These are phyloP conservation scores for Zaprionus capensis DNA, from an alignment of 1,140 invertebrate species.

Conservation along the genomic window DNA sequence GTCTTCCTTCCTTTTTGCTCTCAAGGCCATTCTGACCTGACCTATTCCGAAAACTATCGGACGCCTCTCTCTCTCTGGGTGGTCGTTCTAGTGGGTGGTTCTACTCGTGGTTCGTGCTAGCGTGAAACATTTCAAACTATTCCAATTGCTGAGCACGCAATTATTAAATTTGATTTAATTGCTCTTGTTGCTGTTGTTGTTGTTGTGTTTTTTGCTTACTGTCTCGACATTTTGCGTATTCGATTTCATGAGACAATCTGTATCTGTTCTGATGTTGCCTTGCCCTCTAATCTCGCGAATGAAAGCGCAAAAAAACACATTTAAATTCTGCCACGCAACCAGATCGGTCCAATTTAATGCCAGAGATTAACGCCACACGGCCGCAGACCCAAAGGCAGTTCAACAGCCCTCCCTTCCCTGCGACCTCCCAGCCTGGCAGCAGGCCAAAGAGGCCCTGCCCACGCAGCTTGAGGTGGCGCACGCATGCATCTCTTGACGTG, in stretches of 20 bases:
- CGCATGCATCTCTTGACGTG: slow-evolving; percentile 23
- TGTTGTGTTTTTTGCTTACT: not conserved
- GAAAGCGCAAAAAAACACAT: slow-evolving; percentile 12
- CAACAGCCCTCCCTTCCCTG: not conserved
- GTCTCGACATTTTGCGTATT: not conserved
- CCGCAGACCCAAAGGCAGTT: slow-evolving; percentile 16
- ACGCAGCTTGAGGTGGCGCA: slow-evolving; percentile 39
- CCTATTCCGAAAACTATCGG: not conserved
- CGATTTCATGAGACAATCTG: not conserved
- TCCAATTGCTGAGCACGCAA: not conserved
- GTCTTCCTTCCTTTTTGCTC: not conserved
- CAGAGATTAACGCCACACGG: slow-evolving; percentile 40
- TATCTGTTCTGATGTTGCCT: slow-evolving; percentile 9
- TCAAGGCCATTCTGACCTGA: not conserved
- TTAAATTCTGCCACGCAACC: slow-evolving; percentile 43
- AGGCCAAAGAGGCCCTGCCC: slow-evolving; percentile 42
- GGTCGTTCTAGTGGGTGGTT: not conserved
- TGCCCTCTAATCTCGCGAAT: slow-evolving; percentile 28
- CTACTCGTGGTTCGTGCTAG: not conserved
- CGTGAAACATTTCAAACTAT: not conserved
- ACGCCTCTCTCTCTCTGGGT: not conserved
- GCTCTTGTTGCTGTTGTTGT: not conserved
- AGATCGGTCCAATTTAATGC: slow-evolving; percentile 49
- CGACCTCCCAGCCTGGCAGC: slow-evolving; percentile 14
- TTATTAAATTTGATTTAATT: slow-evolving; percentile 4